These are phyloP conservation scores for Gymnocheta viridis DNA, from an alignment of 2,888 invertebrate species.

Conservation along the genomic window DNA sequence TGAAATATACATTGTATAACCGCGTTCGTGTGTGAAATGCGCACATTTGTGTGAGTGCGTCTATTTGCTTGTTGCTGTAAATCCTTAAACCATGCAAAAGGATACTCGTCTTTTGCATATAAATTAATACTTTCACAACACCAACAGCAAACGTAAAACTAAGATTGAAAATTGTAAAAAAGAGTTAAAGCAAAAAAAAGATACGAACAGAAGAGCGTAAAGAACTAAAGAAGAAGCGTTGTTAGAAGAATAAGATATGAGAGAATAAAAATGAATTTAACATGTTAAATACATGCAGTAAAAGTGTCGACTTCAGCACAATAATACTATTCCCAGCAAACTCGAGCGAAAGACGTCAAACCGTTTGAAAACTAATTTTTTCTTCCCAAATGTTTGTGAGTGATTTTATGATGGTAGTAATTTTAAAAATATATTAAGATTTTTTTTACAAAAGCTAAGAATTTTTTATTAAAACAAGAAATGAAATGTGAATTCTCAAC, in stretches of 20 bases:
- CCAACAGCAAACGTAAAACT: constrained; percentile 3
- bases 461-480: too few species aligned
- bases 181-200: constrained; percentile 19
- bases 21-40: too few species aligned
- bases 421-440: too few species aligned
- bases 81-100: constrained; percentile 44
- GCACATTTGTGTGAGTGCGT: background rate
- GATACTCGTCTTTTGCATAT: constrained; percentile 37
- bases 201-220: background rate
- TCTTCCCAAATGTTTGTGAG: too few species aligned
- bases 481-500: too few species aligned
- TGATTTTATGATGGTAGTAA: too few species aligned
- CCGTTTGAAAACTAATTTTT: too few species aligned
- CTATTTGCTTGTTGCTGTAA: constrained; percentile 6
- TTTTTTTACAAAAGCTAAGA: too few species aligned
- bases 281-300: constrained; percentile 39
- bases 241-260: background rate
- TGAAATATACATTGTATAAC: too few species aligned
- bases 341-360: too few species aligned
- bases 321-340: background rate
- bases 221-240: background rate
- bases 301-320: constrained; percentile 34
- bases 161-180: constrained; percentile 47
- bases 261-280: constrained; percentile 17
- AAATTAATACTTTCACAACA: constrained; percentile 20